Evolutionary conservation across 2,113 vertebrate species (phyloP).

Genomic region (Gopherus evgoodei): DNA sequence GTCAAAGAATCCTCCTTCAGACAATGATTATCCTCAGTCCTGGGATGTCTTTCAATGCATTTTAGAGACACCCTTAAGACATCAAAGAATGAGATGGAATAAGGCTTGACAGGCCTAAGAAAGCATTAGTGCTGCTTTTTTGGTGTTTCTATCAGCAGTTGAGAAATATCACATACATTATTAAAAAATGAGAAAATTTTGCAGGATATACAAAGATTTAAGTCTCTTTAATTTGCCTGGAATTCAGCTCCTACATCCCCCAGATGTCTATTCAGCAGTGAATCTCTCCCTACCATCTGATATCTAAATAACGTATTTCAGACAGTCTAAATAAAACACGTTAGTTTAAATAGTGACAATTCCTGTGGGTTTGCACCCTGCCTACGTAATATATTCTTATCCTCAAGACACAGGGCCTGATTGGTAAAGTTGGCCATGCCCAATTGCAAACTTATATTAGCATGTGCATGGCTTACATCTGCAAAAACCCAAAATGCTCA

Average conservation of each 20-base stretch:
- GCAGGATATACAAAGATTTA: background rate
- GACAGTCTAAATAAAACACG: background rate
- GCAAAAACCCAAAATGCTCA: background rate
- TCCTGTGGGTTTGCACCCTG: background rate
- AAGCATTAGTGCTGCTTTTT: conserved; percentile 9
- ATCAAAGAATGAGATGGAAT: conserved; percentile 52
- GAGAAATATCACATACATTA: background rate
- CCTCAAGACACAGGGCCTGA: background rate
- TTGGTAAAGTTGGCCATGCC: background rate
- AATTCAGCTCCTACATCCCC: conserved; percentile 14
- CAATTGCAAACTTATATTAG: background rate
- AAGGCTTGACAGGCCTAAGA: conserved; percentile 13
- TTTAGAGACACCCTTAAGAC: conserved; percentile 43
- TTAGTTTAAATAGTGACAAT: conserved; percentile 1
- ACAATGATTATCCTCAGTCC: background rate
- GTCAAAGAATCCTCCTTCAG: background rate
- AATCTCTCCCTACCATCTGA: background rate
- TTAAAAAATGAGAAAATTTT: conserved; percentile 25
- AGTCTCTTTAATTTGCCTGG: conserved; percentile 40
- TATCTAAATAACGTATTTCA: background rate
- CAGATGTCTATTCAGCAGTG: background rate
- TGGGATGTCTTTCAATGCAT: background rate
- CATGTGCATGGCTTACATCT: background rate
- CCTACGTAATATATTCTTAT: background rate
- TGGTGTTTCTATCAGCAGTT: conserved; percentile 19